These are phyloP conservation scores for Ptychoptera contaminata DNA, from an alignment of 2,888 invertebrate species.

Conservation along the genomic window DNA sequence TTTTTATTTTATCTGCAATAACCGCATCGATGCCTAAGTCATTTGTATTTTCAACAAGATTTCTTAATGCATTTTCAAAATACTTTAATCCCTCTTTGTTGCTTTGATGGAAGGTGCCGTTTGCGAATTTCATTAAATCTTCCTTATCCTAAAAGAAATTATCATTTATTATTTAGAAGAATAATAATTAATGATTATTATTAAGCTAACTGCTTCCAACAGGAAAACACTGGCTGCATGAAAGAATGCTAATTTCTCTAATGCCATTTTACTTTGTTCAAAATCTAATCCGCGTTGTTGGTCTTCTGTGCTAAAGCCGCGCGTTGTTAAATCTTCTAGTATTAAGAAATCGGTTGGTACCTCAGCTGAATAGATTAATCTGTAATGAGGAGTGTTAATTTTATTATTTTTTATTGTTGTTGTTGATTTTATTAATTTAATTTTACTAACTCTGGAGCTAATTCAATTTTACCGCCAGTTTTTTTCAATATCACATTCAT, in stretches of 20 bases:
- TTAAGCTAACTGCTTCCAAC: constrained; percentile 6
- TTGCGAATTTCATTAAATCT: constrained; percentile 4
- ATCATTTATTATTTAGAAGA: background rate
- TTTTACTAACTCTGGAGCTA: constrained; percentile 8
- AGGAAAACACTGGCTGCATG: constrained; percentile 9
- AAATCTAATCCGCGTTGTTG: constrained; percentile 6
- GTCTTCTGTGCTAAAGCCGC: constrained; percentile 6
- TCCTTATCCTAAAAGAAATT: constrained; percentile 1
- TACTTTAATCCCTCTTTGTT: constrained; percentile 6
- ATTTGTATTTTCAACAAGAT: constrained; percentile 7
- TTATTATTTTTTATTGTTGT: background rate
- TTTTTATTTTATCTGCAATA: constrained; percentile 6
- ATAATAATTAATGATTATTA: background rate
- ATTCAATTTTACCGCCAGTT: constrained; percentile 8
- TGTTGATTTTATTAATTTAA: background rate
- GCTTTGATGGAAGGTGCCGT: constrained; percentile 8
- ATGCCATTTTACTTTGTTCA: constrained; percentile 7
- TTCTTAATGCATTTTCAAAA: constrained; percentile 7
- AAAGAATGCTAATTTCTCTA: constrained; percentile 9
- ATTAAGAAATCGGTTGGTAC: constrained; percentile 7
- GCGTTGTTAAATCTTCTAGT: constrained; percentile 8
- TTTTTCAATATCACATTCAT: constrained; percentile 6
- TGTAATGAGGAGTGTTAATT: background rate
- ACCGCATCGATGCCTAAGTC: constrained; percentile 6
- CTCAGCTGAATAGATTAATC: constrained; percentile 5